Conservation (phyloP, 2,797 vertebrate species). For the Pipistrellus pipistrellus region DNA sequence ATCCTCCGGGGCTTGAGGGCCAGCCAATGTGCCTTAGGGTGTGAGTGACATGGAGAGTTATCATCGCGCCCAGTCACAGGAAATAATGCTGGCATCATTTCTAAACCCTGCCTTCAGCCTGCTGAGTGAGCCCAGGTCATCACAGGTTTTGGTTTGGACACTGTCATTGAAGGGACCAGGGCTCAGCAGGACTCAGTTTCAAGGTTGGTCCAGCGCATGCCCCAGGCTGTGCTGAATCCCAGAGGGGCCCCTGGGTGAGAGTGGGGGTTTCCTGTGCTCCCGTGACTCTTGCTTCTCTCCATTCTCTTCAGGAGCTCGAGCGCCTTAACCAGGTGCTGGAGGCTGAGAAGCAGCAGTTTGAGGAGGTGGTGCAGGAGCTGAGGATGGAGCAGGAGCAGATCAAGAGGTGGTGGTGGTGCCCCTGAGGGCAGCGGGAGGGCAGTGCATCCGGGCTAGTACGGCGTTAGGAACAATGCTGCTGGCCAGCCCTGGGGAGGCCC, state of each 20-base stretch:
- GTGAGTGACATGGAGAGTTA: not conserved
- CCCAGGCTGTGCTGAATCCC: not conserved
- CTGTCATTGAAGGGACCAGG: not conserved
- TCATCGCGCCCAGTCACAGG: not conserved
- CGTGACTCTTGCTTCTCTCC: conserved; percentile 1
- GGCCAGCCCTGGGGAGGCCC: not conserved
- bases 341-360: conserved; percentile 96
- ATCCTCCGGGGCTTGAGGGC: not conserved
- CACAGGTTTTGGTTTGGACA: not conserved
- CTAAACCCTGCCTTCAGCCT: not conserved
- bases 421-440: rapidly evolving
- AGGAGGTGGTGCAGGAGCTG: conserved; percentile 96
- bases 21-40: not conserved
- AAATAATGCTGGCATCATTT: not conserved
- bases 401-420: conserved; percentile 89
- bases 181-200: not conserved
- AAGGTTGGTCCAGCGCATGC: not conserved
- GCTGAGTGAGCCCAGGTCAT: not conserved
- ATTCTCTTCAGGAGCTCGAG: conserved; percentile 92
- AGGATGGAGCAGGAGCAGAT: conserved; percentile 96
- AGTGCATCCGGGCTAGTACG: rapidly evolving
- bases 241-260: not conserved
- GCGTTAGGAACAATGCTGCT: rapidly evolving
- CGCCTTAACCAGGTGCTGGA: conserved; percentile 96
- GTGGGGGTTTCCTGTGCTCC: not conserved